These are phyloP conservation scores for Pharmacophagus antenor DNA, from an alignment of 2,888 invertebrate genomes.

Conservation along the genomic window DNA sequence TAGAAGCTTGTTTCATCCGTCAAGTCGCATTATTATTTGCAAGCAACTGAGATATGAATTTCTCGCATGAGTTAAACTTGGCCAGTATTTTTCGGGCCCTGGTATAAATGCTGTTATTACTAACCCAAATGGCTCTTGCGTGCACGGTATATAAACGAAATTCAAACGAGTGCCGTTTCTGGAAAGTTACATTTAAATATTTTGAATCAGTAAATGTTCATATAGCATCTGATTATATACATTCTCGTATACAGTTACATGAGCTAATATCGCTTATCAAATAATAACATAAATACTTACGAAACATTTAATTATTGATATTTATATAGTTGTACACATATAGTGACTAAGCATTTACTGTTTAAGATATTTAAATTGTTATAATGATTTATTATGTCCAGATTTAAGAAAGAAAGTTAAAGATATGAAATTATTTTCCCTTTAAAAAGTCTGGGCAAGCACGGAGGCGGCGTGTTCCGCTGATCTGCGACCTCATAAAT, in stretches of 20 bases:
- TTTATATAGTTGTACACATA: too few species aligned
- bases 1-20: neutral
- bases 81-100: conserved; percentile 4
- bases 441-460: neutral
- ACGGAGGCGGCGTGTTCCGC: neutral
- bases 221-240: too few species aligned
- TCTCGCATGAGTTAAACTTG: conserved; percentile 4
- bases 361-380: too few species aligned
- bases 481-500: conserved; percentile 46
- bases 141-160: conserved; percentile 12
- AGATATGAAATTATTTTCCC: neutral
- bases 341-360: too few species aligned
- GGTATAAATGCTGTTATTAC: conserved; percentile 22
- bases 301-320: too few species aligned
- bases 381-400: too few species aligned
- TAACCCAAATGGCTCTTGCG: conserved; percentile 17
- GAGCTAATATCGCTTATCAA: too few species aligned
- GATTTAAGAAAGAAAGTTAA: neutral
- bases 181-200: too few species aligned
- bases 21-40: neutral
- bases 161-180: conserved; percentile 9
- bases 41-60: conserved; percentile 6
- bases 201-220: too few species aligned
- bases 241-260: too few species aligned
- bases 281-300: too few species aligned